Base-by-base conservation (phyloP, 2,113 vertebrate genomes). In the Chaetodon trifascialis region DNA sequence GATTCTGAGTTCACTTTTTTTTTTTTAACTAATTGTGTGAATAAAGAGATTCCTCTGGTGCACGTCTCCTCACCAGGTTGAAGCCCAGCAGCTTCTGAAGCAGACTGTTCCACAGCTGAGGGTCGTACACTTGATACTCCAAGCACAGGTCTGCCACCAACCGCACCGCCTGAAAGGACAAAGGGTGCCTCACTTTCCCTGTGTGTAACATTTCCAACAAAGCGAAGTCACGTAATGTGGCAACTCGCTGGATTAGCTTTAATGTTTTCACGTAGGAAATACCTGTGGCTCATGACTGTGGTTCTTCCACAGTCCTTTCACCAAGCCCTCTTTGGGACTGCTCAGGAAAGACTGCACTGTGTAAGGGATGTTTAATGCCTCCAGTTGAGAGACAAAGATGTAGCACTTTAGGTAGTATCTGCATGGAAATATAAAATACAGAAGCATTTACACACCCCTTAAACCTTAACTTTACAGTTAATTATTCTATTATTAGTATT, bases 241-340 rank as follows among this genome's bases (percentile, higher is more conserved):
- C 1, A 36, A 70, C 3, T 1, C 16, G 5, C 6, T 40, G 17
- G 19, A 64, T 79, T 5, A 44, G 46, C 59, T 63, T 66, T 2
- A 38, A 23, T 36, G 36, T 51, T 68, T 64, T 64, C 4, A 7
- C 4, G 34, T 0, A 17, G 8, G 60, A 25, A 2, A 23, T 85
- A 99, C 98, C 94, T 94, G 96, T 54, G 98, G 94, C 73, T 99
- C 97, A 0, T 98, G 97, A 75, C 95, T 98, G 92, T 99, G 98
- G 82, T 99, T 99, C 78, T 98, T 99, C 98, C 98, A 99, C 0
- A 99, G 93, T 7, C 98, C 98, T 84, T 99, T 99, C 59, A 99
- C 95, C 95, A 99, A 96, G 56, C 97, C 98, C 85, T 99, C 98
- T 89, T 99, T 99, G 0, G 97, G 96, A 66, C 97, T 97, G 78